Evolutionary conservation across 2,888 invertebrate species (phyloP).

Genomic region (Sminthurides aquaticus): DNA sequence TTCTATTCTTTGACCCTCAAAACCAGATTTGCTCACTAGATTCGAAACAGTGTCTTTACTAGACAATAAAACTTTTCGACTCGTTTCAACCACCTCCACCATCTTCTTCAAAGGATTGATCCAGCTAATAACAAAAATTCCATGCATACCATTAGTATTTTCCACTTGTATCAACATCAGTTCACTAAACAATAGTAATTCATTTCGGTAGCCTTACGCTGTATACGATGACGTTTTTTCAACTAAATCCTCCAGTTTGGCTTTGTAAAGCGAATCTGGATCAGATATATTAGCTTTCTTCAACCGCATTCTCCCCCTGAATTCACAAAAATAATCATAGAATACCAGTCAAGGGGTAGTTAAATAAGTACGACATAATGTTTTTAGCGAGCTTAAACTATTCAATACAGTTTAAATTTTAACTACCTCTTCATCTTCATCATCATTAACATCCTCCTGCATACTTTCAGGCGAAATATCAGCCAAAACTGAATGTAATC

Average conservation of each 20-base stretch:
- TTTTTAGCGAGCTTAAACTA: too few species aligned
- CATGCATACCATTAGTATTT: neutral
- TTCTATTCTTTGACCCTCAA: neutral
- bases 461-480: constrained; percentile 23
- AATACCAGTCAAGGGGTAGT: too few species aligned
- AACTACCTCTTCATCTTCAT: neutral
- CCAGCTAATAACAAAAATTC: constrained; percentile 16
- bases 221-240: constrained; percentile 31
- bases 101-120: constrained; percentile 29
- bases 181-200: too few species aligned
- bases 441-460: neutral
- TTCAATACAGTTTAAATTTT: too few species aligned
- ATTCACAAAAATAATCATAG: too few species aligned
- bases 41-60: neutral
- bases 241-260: constrained; percentile 31
- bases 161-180: neutral
- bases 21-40: neutral
- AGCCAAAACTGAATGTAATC: constrained; percentile 28
- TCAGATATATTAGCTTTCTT: too few species aligned
- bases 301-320: too few species aligned
- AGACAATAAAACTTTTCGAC: constrained; percentile 11
- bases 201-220: too few species aligned
- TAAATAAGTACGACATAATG: too few species aligned
- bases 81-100: constrained; percentile 26
- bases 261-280: neutral